Conservation (phyloP, 2,797 vertebrate species). For the Ispidina picta region DNA sequence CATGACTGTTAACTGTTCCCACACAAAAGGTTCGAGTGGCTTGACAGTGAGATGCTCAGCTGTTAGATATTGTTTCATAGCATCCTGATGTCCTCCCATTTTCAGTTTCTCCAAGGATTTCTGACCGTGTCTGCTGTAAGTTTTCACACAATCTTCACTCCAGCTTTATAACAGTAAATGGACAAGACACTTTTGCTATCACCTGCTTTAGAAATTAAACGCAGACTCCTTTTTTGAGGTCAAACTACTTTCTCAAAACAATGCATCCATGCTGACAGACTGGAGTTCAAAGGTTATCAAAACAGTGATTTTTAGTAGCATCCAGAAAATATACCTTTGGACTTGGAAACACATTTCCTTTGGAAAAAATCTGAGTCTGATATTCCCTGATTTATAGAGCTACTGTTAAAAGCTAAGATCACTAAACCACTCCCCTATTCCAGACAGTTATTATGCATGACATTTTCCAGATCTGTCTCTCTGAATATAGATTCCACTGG, state of each 20-base stretch:
- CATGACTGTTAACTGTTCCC: not conserved
- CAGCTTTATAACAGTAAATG: not conserved
- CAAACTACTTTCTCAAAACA: not conserved
- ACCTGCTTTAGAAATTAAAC: not conserved
- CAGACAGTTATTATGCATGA: not conserved
- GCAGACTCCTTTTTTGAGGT: not conserved
- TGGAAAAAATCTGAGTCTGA: rapidly evolving
- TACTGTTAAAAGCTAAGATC: not conserved
- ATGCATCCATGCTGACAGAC: not conserved
- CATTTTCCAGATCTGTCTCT: not conserved
- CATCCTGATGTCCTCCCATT: not conserved
- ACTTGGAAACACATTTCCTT: not conserved
- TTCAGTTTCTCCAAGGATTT: not conserved
- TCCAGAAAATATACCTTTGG: not conserved
- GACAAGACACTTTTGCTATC: not conserved
- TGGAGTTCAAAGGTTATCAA: not conserved
- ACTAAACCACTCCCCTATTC: not conserved
- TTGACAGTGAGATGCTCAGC: not conserved
- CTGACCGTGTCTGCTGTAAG: not conserved
- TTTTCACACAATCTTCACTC: not conserved
- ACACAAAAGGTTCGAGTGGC: not conserved
- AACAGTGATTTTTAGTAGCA: not conserved
- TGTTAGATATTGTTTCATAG: not conserved
- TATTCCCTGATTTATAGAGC: not conserved
- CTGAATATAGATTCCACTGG: not conserved